Percentiles rank a stretch among this genome's conserved stretches.
phyloP scores from a whole-genome alignment of 2,888 invertebrate genomes.

The Caenorhabditis sp. region DNA sequence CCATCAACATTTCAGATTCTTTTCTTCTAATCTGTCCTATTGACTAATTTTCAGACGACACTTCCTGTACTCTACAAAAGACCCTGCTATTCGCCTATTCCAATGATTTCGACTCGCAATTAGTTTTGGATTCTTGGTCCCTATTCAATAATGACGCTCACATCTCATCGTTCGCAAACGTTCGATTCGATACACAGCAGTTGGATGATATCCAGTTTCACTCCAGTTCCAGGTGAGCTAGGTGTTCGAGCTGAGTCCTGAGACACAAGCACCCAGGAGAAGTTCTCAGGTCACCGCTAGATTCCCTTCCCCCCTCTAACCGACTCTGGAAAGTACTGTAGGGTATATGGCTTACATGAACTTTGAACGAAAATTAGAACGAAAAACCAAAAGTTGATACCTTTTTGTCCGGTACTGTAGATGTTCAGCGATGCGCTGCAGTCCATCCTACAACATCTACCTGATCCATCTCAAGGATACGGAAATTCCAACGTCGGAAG shows the following conservation, averaged over 20 bases:
- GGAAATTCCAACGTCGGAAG: not conserved
- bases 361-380: too few relatives aligned
- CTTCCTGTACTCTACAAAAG: not conserved
- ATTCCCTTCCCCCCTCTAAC: too few relatives aligned
- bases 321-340: too few relatives aligned
- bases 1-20: too few relatives aligned
- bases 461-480: not conserved
- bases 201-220: not conserved
- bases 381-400: too few relatives aligned
- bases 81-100: conserved; percentile 10
- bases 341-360: too few relatives aligned
- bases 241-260: too few relatives aligned
- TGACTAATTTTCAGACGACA: conserved; percentile 3
- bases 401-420: too few relatives aligned
- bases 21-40: too few relatives aligned
- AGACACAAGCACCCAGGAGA: too few relatives aligned
- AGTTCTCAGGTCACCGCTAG: too few relatives aligned
- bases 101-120: not conserved
- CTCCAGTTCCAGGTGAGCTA: not conserved
- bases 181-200: not conserved
- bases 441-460: not conserved
- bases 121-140: not conserved
- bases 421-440: not conserved
- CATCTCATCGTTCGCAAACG: not conserved
- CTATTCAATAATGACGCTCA: too few relatives aligned